Percentiles rank a stretch among this genome's conserved stretches.
Conservation (phyloP, 2,797 vertebrate genomes). For the Alcedo atthis region DNA sequence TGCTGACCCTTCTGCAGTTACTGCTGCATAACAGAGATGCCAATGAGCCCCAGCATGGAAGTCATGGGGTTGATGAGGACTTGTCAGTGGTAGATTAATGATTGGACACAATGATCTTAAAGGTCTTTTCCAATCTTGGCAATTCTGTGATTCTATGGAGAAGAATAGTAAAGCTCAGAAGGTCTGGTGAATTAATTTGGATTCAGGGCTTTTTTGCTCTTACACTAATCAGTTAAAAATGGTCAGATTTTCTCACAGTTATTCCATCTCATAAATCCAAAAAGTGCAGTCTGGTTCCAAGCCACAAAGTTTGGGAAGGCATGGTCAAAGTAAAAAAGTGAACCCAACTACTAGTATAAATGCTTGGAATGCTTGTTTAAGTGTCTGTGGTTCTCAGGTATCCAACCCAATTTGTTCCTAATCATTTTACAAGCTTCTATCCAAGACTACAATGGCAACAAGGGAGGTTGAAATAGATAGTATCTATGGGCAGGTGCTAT, state of each 20-base stretch:
- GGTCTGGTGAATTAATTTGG: neutral
- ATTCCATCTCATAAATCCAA: neutral
- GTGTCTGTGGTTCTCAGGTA: neutral
- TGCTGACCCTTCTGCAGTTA: neutral
- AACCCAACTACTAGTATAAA: neutral
- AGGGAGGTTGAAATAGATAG: neutral
- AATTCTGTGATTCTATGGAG: neutral
- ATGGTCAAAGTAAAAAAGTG: neutral
- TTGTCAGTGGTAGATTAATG: no score
- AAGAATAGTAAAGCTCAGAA: neutral
- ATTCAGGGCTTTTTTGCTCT: neutral
- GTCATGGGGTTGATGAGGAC: neutral
- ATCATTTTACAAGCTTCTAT: neutral
- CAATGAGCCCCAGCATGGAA: neutral
- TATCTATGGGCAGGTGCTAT: neutral
- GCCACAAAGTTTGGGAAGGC: neutral
- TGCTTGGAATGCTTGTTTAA: neutral
- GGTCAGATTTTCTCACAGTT: neutral
- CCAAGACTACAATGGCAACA: neutral
- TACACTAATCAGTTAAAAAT: neutral
- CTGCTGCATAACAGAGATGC: neutral
- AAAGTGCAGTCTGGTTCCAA: neutral
- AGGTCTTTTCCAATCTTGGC: no score
- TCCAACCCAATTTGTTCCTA: neutral
- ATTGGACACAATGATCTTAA: no score